These are phyloP conservation scores for Tokudaia muenninki DNA, from an alignment of 2,797 vertebrate species.

Conservation along the genomic window DNA sequence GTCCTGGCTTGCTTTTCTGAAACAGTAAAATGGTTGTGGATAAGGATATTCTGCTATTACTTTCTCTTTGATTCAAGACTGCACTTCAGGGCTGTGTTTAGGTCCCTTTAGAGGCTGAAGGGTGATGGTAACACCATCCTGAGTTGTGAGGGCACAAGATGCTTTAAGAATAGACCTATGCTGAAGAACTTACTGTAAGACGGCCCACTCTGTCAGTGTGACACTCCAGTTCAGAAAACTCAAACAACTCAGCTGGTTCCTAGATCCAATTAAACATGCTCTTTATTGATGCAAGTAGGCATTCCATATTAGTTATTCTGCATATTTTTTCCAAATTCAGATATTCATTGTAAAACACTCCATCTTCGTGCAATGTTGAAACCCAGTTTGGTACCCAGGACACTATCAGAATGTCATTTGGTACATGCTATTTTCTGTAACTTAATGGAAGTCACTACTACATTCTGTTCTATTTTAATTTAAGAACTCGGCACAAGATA, in stretches of 20 bases:
- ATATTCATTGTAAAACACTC: not conserved
- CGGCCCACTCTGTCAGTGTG: not conserved
- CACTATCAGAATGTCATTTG: not conserved
- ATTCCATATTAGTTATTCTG: not conserved
- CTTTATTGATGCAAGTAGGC: conserved; percentile 47
- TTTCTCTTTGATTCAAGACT: not conserved
- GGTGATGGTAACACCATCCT: not conserved
- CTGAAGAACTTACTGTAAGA: not conserved
- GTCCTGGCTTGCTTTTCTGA: not conserved
- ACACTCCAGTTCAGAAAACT: conserved; percentile 13
- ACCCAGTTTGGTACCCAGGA: conserved; percentile 21
- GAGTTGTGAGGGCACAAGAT: not conserved
- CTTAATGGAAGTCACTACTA: not conserved
- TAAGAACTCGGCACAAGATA: not conserved
- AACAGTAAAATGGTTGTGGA: not conserved
- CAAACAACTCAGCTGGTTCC: not conserved
- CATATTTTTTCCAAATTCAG: not conserved
- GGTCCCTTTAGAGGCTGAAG: not conserved
- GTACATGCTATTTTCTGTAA: accelerated
- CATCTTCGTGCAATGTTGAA: not conserved
- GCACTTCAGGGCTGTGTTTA: not conserved
- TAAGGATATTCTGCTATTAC: not conserved
- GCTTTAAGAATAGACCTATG: not conserved
- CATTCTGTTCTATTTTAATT: not conserved
- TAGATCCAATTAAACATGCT: not conserved